These are phyloP conservation scores for Daktulosphaira vitifoliae DNA, from an alignment of 1,140 invertebrate species.

Conservation along the genomic window DNA sequence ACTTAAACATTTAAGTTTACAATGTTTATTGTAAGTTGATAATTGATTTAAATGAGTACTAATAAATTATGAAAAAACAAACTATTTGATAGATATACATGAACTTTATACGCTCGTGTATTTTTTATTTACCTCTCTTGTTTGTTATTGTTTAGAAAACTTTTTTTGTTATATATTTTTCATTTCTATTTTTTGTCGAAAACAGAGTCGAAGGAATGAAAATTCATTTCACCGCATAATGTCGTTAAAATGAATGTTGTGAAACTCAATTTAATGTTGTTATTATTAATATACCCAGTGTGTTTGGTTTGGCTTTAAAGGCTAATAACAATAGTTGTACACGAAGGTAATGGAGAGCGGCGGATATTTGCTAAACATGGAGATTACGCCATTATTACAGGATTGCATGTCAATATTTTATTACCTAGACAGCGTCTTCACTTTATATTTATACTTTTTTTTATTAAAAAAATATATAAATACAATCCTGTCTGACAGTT, in stretches of 20 bases:
- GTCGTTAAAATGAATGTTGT: slow-evolving; percentile 13
- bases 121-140: no score
- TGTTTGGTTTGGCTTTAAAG: neutral
- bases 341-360: neutral
- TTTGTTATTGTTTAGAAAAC: no score
- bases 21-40: no score
- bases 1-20: no score
- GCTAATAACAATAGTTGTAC: slow-evolving; percentile 6
- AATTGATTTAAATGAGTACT: no score
- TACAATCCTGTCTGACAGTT: neutral
- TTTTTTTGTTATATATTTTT: no score
- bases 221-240: neutral
- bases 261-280: slow-evolving; percentile 24
- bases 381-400: slow-evolving; percentile 29
- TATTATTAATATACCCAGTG: neutral
- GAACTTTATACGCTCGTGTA: no score
- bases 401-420: slow-evolving; percentile 33
- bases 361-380: slow-evolving; percentile 25
- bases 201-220: no score
- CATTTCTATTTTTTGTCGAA: no score
- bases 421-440: slow-evolving; percentile 30
- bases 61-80: no score
- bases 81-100: no score
- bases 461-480: slow-evolving; percentile 10
- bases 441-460: slow-evolving; percentile 4